Base-by-base conservation (phyloP, 2,113 vertebrate genomes). In the Cyanocitta stelleri region DNA sequence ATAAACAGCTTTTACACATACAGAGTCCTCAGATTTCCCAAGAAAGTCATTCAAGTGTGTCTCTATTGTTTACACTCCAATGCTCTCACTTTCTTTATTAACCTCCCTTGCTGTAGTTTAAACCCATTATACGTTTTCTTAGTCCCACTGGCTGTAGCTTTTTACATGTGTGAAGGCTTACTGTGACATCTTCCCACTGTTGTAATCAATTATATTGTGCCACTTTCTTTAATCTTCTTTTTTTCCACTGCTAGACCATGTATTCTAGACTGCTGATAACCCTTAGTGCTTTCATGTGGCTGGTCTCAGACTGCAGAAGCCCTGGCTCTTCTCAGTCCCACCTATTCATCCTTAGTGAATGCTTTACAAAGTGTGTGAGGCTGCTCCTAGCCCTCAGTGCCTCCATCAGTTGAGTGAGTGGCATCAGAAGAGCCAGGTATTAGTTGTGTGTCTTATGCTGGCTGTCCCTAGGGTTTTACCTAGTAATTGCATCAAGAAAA, bases 261-360 rank as follows among this genome's bases (percentile, higher is more conserved):
- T 85, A 48, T 72, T 64, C 62, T 30, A 71, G 67, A 29, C 6
- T 66, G 35, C 11, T 69, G 49, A 44, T 64, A 79, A 72, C 5
- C 2, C 19, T 46, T 35, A 9, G 15, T 43, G 24, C 23, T 78
- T 90, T 87, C 41, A 41, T 22, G 54, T 66, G 20, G 7, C 62
- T 0, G 0, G 4, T 68, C 18, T 77, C 5, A 10, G 54, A 2
- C 54, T 48, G 41, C 71, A 68, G 33, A 67, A 85, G 41, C 16
- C 32, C 32, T 79, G 54, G 64, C 30, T 59, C 49, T 64, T 68
- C 78, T 61, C 62, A 12, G 3, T 35, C 13, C 55, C 32, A 46
- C 64, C 21, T 80, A 29, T 73, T 24, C 21, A 10, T 68, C 17
- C 10, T 72, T 19, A 41, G 6, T 32, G 37, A 82, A 82, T 44